Evolutionary conservation across 2,797 vertebrate species (phyloP).

Genomic region (Tapirus indicus): DNA sequence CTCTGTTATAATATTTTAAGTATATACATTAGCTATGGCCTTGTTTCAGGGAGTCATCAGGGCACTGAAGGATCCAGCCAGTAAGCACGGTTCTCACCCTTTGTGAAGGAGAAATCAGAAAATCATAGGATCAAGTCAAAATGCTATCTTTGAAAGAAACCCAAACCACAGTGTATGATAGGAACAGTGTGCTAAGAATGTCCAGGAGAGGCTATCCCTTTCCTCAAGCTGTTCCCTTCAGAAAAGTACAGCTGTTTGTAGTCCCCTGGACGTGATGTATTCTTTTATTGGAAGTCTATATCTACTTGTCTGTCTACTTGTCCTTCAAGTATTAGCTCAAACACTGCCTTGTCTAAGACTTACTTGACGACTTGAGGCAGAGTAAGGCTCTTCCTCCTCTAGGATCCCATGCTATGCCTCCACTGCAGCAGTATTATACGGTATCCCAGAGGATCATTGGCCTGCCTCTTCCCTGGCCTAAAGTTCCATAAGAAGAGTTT

Average conservation of each 20-base stretch:
- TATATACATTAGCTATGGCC: not conserved
- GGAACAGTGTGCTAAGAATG: not conserved
- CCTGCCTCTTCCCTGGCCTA: not conserved
- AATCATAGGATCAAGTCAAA: not conserved
- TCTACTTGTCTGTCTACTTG: not conserved
- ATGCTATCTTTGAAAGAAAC: not conserved
- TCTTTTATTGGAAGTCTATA: not conserved
- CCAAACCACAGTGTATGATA: not conserved
- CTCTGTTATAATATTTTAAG: not conserved
- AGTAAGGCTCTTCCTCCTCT: not conserved
- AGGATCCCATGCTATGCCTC: no score
- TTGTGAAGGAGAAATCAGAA: not conserved
- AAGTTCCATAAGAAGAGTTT: not conserved
- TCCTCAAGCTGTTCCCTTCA: not conserved
- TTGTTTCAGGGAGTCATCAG: not conserved
- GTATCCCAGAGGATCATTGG: not conserved
- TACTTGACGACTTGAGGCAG: not conserved
- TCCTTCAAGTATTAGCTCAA: not conserved
- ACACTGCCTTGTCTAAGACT: not conserved
- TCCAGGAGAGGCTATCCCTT: not conserved
- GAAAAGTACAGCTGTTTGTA: not conserved
- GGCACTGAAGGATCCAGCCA: not conserved
- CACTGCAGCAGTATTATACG: rapidly evolving
- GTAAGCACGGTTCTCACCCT: not conserved
- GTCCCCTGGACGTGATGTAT: no score